Percentiles rank a stretch among this genome's conserved stretches.
Evolutionary conservation across 2,113 vertebrate species (phyloP).

Genomic region (Tachycineta bicolor): DNA sequence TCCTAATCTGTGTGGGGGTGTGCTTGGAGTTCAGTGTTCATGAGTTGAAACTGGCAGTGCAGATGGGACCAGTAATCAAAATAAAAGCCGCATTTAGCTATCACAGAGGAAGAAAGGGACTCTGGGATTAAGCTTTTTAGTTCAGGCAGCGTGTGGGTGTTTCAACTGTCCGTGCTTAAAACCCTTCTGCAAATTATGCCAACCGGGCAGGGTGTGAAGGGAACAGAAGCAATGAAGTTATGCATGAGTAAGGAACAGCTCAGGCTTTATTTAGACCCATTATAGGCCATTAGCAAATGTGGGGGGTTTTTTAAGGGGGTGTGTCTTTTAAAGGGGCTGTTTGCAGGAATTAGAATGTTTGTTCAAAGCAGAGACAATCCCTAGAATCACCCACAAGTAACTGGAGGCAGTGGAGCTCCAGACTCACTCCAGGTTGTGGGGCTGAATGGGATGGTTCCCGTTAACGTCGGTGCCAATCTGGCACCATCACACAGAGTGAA

Average conservation of each 20-base stretch:
- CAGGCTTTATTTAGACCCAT: conserved; percentile 31
- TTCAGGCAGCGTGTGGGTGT: conserved; percentile 28
- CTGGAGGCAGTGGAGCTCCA: not conserved
- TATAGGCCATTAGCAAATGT: not conserved
- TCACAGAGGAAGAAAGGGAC: not conserved
- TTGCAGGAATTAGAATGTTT: not conserved
- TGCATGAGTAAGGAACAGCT: conserved; percentile 47
- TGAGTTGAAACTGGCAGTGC: not conserved
- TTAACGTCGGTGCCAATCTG: not conserved
- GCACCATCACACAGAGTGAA: not conserved
- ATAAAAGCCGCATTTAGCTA: not conserved
- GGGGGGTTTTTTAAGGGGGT: not conserved
- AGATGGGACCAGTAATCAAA: not conserved
- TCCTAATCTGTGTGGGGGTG: not conserved
- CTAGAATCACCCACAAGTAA: not conserved
- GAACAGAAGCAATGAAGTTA: conserved; percentile 38
- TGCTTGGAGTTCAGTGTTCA: not conserved
- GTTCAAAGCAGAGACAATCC: not conserved
- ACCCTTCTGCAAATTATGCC: conserved; percentile 16
- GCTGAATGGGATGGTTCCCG: not conserved
- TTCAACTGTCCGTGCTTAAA: conserved; percentile 28
- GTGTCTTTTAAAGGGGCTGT: not conserved
- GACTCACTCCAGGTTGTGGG: not conserved
- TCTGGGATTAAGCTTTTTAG: not conserved
- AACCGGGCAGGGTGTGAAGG: conserved; percentile 16